Conservation (phyloP, 2,888 invertebrate species). For the Spodoptera littoralis region DNA sequence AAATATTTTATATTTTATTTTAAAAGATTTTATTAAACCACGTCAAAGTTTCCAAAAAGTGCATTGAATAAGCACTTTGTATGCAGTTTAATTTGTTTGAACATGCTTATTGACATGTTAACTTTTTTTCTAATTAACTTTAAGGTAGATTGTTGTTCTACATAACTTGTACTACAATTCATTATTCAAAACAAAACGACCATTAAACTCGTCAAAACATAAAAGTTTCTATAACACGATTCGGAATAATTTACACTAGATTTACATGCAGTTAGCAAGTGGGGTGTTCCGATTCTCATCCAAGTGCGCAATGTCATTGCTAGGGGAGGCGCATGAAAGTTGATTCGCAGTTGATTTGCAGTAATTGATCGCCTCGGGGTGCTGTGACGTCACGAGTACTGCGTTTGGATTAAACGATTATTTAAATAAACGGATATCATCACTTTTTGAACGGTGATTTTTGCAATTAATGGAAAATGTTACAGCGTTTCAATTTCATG, state of each 20-base stretch:
- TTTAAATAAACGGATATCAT: conserved; percentile 47
- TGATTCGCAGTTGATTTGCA: conserved; percentile 77
- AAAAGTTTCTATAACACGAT: conserved; percentile 32
- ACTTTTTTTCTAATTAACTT: no score
- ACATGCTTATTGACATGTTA: no score
- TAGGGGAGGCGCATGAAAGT: conserved; percentile 71
- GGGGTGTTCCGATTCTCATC: conserved; percentile 47
- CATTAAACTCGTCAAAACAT: conserved; percentile 12
- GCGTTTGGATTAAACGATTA: conserved; percentile 53
- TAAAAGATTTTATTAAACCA: no score
- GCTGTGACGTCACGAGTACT: conserved; percentile 51
- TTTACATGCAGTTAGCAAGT: conserved; percentile 44
- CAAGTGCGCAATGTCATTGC: conserved; percentile 68
- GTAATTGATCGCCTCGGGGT: conserved; percentile 79
- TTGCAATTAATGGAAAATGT: not conserved
- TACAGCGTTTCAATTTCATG: no score
- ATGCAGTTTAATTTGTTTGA: no score
- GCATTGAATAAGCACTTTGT: no score
- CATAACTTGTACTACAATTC: not conserved
- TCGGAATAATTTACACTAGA: conserved; percentile 56
- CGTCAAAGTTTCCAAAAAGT: no score
- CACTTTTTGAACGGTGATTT: not conserved
- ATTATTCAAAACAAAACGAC: not conserved
- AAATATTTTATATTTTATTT: no score
- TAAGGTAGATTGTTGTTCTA: no score